Evolutionary conservation across 30 jellyfish, hydroid and myxozoan genomes (phyloP).

Genomic region (Hydractinia symbiolongicarpus): DNA sequence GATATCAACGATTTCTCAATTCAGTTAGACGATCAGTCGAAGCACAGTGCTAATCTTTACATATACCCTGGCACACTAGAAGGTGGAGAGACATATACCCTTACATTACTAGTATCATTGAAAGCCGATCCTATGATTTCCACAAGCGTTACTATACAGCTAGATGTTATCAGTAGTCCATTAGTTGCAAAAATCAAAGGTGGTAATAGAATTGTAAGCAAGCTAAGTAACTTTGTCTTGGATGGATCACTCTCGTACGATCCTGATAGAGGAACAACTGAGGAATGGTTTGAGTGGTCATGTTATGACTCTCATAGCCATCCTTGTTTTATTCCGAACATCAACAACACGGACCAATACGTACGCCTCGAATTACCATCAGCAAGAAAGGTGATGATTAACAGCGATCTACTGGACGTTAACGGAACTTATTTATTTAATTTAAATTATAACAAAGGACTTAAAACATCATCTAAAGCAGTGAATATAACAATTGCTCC

Average conservation of each 20-base stretch:
- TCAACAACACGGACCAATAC: slow-evolving; percentile 34
- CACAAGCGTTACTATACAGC: slow-evolving; percentile 46
- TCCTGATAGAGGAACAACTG: slow-evolving; percentile 40
- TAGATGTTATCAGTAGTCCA: slow-evolving; percentile 36
- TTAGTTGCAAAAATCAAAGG: slow-evolving; percentile 47
- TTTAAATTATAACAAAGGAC: slow-evolving; percentile 47
- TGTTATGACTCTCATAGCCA: slow-evolving; percentile 24
- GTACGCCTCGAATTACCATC: slow-evolving; percentile 40
- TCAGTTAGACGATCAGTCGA: slow-evolving; percentile 26
- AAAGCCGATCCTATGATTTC: slow-evolving; percentile 32
- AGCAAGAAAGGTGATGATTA: slow-evolving; percentile 12
- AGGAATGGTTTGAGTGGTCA: slow-evolving; percentile 51
- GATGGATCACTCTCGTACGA: slow-evolving; percentile 64
- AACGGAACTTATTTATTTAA: slow-evolving; percentile 47
- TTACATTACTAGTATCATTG: slow-evolving; percentile 44
- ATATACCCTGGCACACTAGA: slow-evolving; percentile 47
- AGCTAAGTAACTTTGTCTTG: slow-evolving; percentile 20
- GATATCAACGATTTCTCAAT: slow-evolving; percentile 44
- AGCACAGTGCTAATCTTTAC: slow-evolving; percentile 45
- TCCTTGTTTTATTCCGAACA: slow-evolving; percentile 52
- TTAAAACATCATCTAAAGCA: slow-evolving; percentile 31
- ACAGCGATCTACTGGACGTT: slow-evolving; percentile 32
- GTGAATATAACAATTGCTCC: slow-evolving; percentile 37
- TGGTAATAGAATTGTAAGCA: slow-evolving; percentile 54
- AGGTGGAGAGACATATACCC: slow-evolving; percentile 47